Percentiles rank a stretch among this genome's conserved stretches.
Conservation (phyloP, 2,797 vertebrate species). For the Pseudochirops cupreus region DNA sequence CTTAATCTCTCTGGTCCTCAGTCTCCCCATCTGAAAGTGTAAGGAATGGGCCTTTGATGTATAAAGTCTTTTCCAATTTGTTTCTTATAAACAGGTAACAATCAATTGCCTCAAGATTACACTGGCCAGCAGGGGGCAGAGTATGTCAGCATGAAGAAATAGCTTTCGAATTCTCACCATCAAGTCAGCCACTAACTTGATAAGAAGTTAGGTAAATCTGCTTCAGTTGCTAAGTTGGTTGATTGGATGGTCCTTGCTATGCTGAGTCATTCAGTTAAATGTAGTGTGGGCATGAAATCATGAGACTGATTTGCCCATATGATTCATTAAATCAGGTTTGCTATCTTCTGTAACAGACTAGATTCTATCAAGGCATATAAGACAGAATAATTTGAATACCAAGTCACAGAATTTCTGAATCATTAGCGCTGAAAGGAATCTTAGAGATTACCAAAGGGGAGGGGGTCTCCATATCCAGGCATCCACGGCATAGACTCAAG, state of each 20-base stretch:
- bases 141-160: background rate
- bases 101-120: background rate
- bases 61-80: background rate
- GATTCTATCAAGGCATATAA: background rate
- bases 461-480: too few species aligned
- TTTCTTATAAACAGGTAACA: background rate
- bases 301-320: background rate
- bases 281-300: background rate
- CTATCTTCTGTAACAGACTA: background rate
- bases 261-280: background rate
- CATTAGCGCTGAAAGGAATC: background rate
- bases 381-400: background rate
- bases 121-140: background rate
- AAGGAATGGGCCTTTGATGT: background rate
- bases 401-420: background rate
- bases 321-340: background rate
- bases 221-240: background rate
- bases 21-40: background rate
- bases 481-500: background rate
- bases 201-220: background rate
- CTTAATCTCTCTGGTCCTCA: background rate
- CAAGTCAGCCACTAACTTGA: background rate
- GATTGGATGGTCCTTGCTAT: background rate
- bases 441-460: background rate
- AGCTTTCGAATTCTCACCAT: background rate